A percentile compares a stretch with the other conserved stretches of the same genome.
phyloP scores from a whole-genome alignment of 64 coral and sea anemone species.

The Exaiptasia diaphana region DNA sequence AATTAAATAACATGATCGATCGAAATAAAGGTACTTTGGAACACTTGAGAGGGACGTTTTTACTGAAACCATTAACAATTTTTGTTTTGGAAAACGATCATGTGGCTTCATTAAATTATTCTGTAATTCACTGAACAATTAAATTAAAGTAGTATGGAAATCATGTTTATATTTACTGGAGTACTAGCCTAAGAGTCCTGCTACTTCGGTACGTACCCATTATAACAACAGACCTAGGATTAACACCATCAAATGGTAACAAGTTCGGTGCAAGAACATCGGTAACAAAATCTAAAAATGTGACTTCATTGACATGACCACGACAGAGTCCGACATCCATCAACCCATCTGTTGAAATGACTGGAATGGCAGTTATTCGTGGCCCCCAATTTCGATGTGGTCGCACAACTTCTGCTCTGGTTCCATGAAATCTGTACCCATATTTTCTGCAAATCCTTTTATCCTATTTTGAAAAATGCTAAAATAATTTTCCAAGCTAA shows the following conservation, averaged over 20 bases:
- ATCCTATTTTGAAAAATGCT: no score
- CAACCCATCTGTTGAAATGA: slow-evolving; percentile 51
- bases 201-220: slow-evolving; percentile 8
- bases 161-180: no score
- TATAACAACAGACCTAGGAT: slow-evolving; percentile 55
- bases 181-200: no score
- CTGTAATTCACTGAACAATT: no score
- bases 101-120: no score
- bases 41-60: no score
- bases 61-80: no score
- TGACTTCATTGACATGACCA: slow-evolving; percentile 10
- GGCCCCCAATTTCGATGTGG: slow-evolving; percentile 17
- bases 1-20: no score
- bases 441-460: slow-evolving; percentile 23
- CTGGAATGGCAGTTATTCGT: slow-evolving; percentile 55
- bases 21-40: no score
- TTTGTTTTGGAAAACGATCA: no score
- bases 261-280: slow-evolving; percentile 30
- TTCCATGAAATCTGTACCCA: slow-evolving; percentile 31
- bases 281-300: slow-evolving; percentile 48
- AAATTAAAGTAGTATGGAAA: no score
- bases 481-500: no score
- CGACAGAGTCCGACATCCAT: slow-evolving; percentile 41
- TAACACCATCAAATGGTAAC: slow-evolving; percentile 42
- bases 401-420: slow-evolving; percentile 8